Base-by-base conservation (phyloP, 2,888 invertebrate species). In the Limnephilus lunatus region DNA sequence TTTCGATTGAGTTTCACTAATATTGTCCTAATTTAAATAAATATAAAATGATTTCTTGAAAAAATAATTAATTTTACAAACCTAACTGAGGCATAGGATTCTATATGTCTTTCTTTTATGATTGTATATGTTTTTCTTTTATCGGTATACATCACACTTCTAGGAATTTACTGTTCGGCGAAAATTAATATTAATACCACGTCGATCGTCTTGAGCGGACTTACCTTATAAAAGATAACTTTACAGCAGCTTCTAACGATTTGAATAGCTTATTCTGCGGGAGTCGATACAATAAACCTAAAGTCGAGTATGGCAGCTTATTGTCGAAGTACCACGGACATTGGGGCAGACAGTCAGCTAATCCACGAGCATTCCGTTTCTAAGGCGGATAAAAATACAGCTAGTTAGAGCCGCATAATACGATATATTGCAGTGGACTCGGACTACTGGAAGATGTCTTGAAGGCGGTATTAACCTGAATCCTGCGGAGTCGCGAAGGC, bases 391-490 rank as follows among this genome's bases (percentile, higher is more conserved):
- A 82, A 82, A 82, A 82, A 32, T 32, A 31, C 19, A 82, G 82
- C 82, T 82, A 31, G 30, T 82, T 32, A 32, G 32, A 82, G 82
- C 82, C 32, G 82, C 31, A 32, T 82, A 32, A 82, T 82, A 32
- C 82, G 82, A 31, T 82, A 68, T 14, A 14, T 82, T 81, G 81
- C 31, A 30, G 12, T 30, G 32, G 31, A 32, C 19, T 30, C 31
- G 82, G 31, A 32, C 32, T 32, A 30, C 30, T 30, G 31, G 31
- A 82, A 82, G 82, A 32, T 82, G 32, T 82, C 82, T 32, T 82
- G 82, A 82, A 68, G 82, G 82, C 32, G 39, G 88, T 53, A 53
- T 88, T 53, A 88, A 31, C 31, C 88, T 48, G 48, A 53, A 88
- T 68, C 35, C 88, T 88, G 31, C 25, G 53, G 30, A 48, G 68